Evolutionary conservation across 2,888 invertebrate genomes (phyloP).

Genomic region (Pammene aurita): DNA sequence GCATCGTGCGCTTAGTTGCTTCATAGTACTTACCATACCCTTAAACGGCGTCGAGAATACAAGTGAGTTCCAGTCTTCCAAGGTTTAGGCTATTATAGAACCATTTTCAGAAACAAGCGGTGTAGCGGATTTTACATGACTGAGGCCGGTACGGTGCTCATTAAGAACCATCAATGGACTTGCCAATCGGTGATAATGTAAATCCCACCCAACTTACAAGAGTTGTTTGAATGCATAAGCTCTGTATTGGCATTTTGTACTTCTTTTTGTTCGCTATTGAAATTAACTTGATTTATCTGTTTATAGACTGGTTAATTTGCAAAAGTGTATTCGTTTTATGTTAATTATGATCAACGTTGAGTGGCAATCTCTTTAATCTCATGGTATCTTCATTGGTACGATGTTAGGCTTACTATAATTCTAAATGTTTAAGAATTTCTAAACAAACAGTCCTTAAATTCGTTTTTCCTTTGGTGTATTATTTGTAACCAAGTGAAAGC

Average conservation of each 20-base stretch:
- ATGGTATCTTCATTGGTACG: too few species aligned
- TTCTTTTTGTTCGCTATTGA: constrained; percentile 11
- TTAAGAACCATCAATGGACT: constrained; percentile 19
- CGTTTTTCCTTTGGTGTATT: neutral
- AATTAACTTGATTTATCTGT: constrained; percentile 11
- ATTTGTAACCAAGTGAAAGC: neutral
- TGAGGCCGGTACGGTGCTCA: constrained; percentile 1
- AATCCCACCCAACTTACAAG: neutral
- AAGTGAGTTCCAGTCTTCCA: constrained; percentile 35
- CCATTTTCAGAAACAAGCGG: constrained; percentile 23
- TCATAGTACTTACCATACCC: constrained; percentile 39
- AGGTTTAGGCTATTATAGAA: constrained; percentile 20
- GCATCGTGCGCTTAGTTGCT: constrained; percentile 44
- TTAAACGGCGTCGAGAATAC: constrained; percentile 35
- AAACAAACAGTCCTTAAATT: neutral
- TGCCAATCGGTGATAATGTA: constrained; percentile 18
- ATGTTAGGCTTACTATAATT: too few species aligned
- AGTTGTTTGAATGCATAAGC: too few species aligned
- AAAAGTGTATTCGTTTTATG: too few species aligned
- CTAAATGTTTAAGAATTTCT: too few species aligned
- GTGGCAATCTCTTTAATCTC: too few species aligned
- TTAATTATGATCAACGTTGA: too few species aligned
- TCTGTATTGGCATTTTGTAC: neutral
- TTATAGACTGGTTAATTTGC: too few species aligned
- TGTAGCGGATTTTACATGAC: constrained; percentile 13